phyloP scores from a whole-genome alignment of 1,140 invertebrate species.

The Temnothorax curvispinosus region DNA sequence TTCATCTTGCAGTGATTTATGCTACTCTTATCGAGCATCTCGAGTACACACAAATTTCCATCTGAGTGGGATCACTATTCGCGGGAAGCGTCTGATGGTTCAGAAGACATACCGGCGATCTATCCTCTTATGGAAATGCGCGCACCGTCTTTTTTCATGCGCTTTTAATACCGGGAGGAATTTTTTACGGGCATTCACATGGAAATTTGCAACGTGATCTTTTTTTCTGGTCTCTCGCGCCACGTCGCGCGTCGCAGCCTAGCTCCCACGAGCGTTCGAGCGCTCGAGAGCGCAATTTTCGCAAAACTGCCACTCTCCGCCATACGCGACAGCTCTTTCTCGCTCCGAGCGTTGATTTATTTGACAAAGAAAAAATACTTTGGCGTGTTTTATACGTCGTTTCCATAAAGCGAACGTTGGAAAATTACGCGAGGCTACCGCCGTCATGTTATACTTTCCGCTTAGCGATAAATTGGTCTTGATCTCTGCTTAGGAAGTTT shows the following conservation, averaged over 20 bases:
- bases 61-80: conserved; percentile 1
- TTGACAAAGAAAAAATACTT: conserved; percentile 51
- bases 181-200: conserved; percentile 54
- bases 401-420: neutral
- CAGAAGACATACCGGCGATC: conserved; percentile 15
- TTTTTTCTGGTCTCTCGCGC: conserved; percentile 28
- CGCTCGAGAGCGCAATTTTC: conserved; percentile 36
- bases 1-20: conserved; percentile 2
- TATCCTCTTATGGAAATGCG: conserved; percentile 38
- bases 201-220: conserved; percentile 50
- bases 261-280: neutral
- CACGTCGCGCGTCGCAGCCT: conserved; percentile 2
- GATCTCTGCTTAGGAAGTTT: conserved; percentile 23
- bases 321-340: neutral
- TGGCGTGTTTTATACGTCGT: conserved; percentile 6
- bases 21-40: neutral
- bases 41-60: conserved; percentile 22
- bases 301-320: conserved; percentile 50
- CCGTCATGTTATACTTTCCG: conserved; percentile 1
- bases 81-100: neutral
- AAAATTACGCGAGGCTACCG: conserved; percentile 7
- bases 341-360: conserved; percentile 39
- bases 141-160: conserved; percentile 13
- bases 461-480: conserved; percentile 28
- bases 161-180: conserved; percentile 39